These are phyloP conservation scores for Salvator merianae DNA, from an alignment of 2,113 vertebrate species.

Conservation along the genomic window DNA sequence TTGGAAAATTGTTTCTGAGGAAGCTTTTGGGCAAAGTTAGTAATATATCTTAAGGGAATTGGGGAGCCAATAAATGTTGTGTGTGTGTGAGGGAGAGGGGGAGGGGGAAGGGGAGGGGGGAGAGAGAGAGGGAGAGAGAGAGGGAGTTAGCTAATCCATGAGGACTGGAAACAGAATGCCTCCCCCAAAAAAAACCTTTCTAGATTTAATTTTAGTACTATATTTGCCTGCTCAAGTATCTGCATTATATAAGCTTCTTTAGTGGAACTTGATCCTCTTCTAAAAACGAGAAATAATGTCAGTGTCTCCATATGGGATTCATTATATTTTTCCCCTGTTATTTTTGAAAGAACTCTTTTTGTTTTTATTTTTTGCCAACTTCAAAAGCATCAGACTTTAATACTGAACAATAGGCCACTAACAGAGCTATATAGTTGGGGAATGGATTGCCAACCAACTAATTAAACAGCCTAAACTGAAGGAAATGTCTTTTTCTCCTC, in stretches of 20 bases:
- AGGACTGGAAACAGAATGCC: conserved; percentile 13
- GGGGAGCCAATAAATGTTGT: background rate
- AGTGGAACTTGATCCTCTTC: conserved; percentile 68
- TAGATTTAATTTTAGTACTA: conserved; percentile 58
- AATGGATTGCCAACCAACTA: background rate
- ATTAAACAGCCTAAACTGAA: conserved; percentile 35
- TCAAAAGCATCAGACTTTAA: conserved; percentile 31
- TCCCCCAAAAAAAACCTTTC: background rate
- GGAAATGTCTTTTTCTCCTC: background rate
- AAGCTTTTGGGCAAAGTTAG: too few relatives aligned
- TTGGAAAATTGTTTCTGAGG: too few relatives aligned
- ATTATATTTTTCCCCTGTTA: conserved; percentile 65
- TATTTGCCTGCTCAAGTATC: conserved; percentile 51
- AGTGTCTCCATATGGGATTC: conserved; percentile 59
- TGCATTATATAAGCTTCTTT: conserved; percentile 65
- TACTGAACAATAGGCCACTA: conserved; percentile 34
- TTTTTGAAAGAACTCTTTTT: conserved; percentile 57
- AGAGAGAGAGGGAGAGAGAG: too few relatives aligned
- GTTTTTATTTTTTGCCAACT: background rate
- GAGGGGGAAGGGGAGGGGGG: too few relatives aligned
- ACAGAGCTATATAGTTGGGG: background rate
- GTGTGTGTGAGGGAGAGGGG: background rate
- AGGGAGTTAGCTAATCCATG: background rate
- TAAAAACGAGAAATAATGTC: conserved; percentile 70
- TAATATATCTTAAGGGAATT: too few relatives aligned